phyloP scores from a whole-genome alignment of 2,113 vertebrate genomes.

The Oreochromis spilurus region DNA sequence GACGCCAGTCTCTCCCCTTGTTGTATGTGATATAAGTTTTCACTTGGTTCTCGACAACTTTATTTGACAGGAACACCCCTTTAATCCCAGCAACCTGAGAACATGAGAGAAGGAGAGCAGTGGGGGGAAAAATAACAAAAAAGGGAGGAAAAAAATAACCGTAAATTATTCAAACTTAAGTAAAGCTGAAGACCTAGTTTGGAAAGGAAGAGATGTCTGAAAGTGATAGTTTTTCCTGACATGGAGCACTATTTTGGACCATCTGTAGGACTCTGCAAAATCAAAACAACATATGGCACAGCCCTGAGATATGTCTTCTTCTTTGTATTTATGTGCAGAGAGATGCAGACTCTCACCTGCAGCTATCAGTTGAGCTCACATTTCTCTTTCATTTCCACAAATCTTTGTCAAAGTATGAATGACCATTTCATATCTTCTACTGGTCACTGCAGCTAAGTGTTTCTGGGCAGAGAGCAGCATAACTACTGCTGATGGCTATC shows the following conservation, averaged over 20 bases:
- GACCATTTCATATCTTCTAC: neutral
- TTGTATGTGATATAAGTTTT: conserved; percentile 97
- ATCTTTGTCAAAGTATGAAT: neutral
- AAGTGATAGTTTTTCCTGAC: conserved; percentile 59
- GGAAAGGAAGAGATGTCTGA: conserved; percentile 34
- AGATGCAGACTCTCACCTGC: neutral
- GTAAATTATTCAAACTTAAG: conserved; percentile 67
- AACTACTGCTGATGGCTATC: conserved; percentile 25
- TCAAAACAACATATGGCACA: conserved; percentile 67
- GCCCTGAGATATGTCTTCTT: conserved; percentile 55
- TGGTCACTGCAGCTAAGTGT: neutral
- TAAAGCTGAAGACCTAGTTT: conserved; percentile 57
- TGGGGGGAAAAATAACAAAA: conserved; percentile 7
- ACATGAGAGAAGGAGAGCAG: conserved; percentile 71
- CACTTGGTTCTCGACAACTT: conserved; percentile 93
- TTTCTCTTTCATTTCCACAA: neutral
- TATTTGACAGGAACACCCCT: conserved; percentile 98
- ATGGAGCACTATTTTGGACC: conserved; percentile 67
- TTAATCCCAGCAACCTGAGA: conserved; percentile 97
- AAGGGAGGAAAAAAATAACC: neutral
- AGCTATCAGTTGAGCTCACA: neutral
- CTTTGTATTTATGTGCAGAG: conserved; percentile 36
- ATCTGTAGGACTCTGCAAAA: conserved; percentile 59
- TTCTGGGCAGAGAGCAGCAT: conserved; percentile 11
- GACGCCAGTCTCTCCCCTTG: conserved; percentile 91